Conservation (phyloP, 1,140 invertebrate species). For the Lucilia cuprina region DNA sequence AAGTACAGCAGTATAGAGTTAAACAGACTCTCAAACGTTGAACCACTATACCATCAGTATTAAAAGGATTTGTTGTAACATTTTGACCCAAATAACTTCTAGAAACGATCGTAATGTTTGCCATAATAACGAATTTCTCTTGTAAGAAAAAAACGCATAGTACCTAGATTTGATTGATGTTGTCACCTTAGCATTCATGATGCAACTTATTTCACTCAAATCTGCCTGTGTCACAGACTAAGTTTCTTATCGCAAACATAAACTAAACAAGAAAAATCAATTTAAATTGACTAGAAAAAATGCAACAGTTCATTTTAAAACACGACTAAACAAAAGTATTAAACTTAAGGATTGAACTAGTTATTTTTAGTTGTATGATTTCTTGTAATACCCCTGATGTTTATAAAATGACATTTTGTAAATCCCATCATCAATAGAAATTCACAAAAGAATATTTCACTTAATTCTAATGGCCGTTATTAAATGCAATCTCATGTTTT, state of each 20-base stretch:
- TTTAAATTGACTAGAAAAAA: not conserved
- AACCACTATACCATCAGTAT: no score
- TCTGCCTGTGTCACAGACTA: not conserved
- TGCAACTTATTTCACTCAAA: not conserved
- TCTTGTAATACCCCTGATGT: not conserved
- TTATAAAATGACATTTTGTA: not conserved
- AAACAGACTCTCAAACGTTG: no score
- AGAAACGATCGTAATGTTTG: not conserved
- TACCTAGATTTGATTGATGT: not conserved
- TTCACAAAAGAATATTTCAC: not conserved
- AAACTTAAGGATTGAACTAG: not conserved
- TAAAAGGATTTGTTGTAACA: no score
- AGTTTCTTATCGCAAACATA: not conserved
- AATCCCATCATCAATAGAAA: not conserved
- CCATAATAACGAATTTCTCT: not conserved
- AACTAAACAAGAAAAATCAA: slow-evolving; percentile 9
- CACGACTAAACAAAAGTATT: not conserved
- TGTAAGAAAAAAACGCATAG: not conserved
- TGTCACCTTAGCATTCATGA: not conserved
- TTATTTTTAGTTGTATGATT: not conserved
- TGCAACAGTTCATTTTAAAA: no score
- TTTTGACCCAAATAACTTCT: not conserved
- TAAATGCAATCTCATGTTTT: not conserved
- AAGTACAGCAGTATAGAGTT: no score
- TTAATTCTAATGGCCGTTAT: not conserved